These are phyloP conservation scores for Reticulitermes lucifugus DNA, from an alignment of 2,888 invertebrate genomes.

Conservation along the genomic window DNA sequence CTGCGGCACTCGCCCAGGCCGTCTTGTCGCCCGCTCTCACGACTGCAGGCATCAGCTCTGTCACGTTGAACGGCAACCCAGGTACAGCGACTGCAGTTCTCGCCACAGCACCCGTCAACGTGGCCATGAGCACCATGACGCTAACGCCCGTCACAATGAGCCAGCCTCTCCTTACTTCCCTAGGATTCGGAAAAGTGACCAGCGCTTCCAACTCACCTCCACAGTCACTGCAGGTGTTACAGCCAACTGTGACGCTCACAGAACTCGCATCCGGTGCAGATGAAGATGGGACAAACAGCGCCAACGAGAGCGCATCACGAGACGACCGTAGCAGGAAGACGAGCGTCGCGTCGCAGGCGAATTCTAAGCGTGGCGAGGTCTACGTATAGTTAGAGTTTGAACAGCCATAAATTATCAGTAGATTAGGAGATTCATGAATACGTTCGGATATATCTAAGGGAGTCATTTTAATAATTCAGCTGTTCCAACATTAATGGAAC, in stretches of 20 bases:
- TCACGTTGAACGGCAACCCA: slow-evolving; percentile 61
- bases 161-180: slow-evolving; percentile 68
- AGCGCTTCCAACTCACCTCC: slow-evolving; percentile 45
- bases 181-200: slow-evolving; percentile 58
- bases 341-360: slow-evolving; percentile 58
- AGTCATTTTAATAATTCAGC: too few species aligned
- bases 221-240: slow-evolving; percentile 56
- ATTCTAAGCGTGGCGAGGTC: slow-evolving; percentile 67
- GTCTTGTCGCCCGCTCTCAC: slow-evolving; percentile 74
- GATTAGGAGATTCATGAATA: too few species aligned
- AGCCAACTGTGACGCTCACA: slow-evolving; percentile 52
- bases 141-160: slow-evolving; percentile 70
- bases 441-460: too few species aligned
- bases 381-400: slow-evolving; percentile 63
- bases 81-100: slow-evolving; percentile 62
- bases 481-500: too few species aligned
- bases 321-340: slow-evolving; percentile 62
- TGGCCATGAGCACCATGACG: slow-evolving; percentile 57
- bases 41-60: slow-evolving; percentile 62
- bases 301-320: slow-evolving; percentile 27
- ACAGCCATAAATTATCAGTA: too few species aligned
- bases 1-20: slow-evolving; percentile 83
- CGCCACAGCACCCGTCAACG: slow-evolving; percentile 57
- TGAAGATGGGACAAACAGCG: slow-evolving; percentile 35
- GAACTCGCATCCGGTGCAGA: slow-evolving; percentile 54